Percentiles rank a stretch among this genome's conserved stretches.
Evolutionary conservation across 2,888 invertebrate species (phyloP).

Genomic region (Caenorhabditis uteleia): DNA sequence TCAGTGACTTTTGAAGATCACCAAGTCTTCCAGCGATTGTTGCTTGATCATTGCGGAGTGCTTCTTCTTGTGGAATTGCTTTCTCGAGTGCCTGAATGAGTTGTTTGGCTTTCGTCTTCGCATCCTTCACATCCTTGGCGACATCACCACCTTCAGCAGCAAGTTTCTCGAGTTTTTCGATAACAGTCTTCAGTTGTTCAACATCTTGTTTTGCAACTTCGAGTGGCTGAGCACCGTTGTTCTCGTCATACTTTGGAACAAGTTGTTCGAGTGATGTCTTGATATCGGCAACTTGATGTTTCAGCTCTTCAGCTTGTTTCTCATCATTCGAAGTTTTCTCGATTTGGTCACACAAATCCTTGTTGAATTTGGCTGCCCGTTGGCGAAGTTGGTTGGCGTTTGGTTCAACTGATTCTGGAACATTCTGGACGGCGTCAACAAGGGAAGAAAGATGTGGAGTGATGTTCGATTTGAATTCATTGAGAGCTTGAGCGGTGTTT

Average conservation of each 20-base stretch:
- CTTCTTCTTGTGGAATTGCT: slow-evolving; percentile 10
- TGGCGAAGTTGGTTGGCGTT: slow-evolving; percentile 14
- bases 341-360: slow-evolving; percentile 27
- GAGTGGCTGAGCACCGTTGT: slow-evolving; percentile 38
- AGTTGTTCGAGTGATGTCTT: slow-evolving; percentile 26
- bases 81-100: slow-evolving; percentile 10
- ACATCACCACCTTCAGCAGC: slow-evolving; percentile 1
- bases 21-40: not conserved
- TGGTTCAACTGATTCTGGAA: slow-evolving; percentile 5
- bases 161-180: slow-evolving; percentile 9
- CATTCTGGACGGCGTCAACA: not conserved
- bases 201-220: slow-evolving; percentile 32
- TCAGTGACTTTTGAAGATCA: not conserved
- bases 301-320: slow-evolving; percentile 35
- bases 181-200: slow-evolving; percentile 18
- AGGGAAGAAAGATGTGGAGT: slow-evolving; percentile 7
- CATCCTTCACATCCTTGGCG: slow-evolving; percentile 17
- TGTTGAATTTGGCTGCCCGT: slow-evolving; percentile 31
- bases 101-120: slow-evolving; percentile 19
- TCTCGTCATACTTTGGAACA: slow-evolving; percentile 36
- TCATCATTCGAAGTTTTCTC: slow-evolving; percentile 31
- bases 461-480: slow-evolving; percentile 19
- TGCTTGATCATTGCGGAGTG: slow-evolving; percentile 2
- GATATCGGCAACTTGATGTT: slow-evolving; percentile 16
- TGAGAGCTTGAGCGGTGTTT: slow-evolving; percentile 19